Evolutionary conservation across 2,113 vertebrate genomes (phyloP), one percentile per base, ranked within the genome.

Genomic region (Thryonomys swinderianus): DNA sequence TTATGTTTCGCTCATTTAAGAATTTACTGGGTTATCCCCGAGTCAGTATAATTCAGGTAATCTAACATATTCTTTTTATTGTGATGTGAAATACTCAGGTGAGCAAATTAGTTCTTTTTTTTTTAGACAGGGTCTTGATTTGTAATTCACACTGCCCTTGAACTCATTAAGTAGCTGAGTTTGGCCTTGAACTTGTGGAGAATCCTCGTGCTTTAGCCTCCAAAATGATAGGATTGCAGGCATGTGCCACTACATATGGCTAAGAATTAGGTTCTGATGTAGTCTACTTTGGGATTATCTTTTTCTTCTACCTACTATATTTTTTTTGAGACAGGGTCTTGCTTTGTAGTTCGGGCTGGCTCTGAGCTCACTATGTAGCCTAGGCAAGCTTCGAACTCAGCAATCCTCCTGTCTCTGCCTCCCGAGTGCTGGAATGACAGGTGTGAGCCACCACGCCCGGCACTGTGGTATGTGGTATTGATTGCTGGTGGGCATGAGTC

Each of bases 1-100:
- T 99, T 92, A 98, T 99, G 27, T 99, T 86, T 86, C 99, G 99
- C 67, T 99, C 99, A 0, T 99, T 99, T 89, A 99, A 97, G 95
- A 99, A 99, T 91, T 97, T 99, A 14, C 2, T 99, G 81, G 98
- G 99, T 69, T 99, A 99, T 93, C 99, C 99, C 4, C 99, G 99
- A 97, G 99, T 99, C 25, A 99, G 99, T 17, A 14, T 99, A n/a
- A 99, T 99, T 78, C 99, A 99, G 99, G 99, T 99, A 98, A 98
- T 0, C 0, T 1, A 59, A 1, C 40, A 73, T n/a, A 34, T 59
- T 67, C 34, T 45, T 76, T 5, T 5, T 3, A 74, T 30, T 71
- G 42, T 73, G 40, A 4, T 66, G 11, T 45, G 80, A 0, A 86
- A 37, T 83, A 3, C 0, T 90, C 9, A 27, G 0, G 0, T 45